phyloP scores from a whole-genome alignment of 2,113 vertebrate genomes.

The Plectropomus leopardus region DNA sequence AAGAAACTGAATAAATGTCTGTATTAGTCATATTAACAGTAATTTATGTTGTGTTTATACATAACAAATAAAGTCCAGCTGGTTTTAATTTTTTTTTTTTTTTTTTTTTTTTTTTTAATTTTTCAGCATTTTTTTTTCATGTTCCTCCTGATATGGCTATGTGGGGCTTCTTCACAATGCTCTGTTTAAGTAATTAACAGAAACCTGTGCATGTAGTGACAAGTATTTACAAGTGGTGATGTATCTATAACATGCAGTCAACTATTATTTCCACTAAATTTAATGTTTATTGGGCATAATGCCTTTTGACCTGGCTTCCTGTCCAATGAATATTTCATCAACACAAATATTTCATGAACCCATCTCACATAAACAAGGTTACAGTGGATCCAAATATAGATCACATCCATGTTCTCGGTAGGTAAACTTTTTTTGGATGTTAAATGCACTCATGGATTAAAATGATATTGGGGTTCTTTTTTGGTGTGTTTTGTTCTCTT shows the following conservation, averaged over 20 bases:
- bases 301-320: slow-evolving; percentile 75
- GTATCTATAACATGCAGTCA: slow-evolving; percentile 77
- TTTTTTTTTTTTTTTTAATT: slow-evolving; percentile 28
- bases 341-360: slow-evolving; percentile 80
- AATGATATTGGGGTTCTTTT: slow-evolving; percentile 66
- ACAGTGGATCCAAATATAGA: slow-evolving; percentile 72
- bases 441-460: slow-evolving; percentile 75
- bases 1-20: slow-evolving; percentile 76
- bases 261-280: slow-evolving; percentile 77
- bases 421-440: slow-evolving; percentile 66
- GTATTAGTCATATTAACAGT: slow-evolving; percentile 79
- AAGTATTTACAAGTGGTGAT: slow-evolving; percentile 76
- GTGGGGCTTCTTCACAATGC: slow-evolving; percentile 61
- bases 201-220: slow-evolving; percentile 73
- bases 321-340: slow-evolving; percentile 81
- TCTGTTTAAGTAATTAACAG: slow-evolving; percentile 70
- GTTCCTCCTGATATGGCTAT: slow-evolving; percentile 45
- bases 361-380: slow-evolving; percentile 73
- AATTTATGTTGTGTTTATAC: slow-evolving; percentile 83
- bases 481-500: slow-evolving; percentile 56
- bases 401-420: slow-evolving; percentile 67
- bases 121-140: slow-evolving; percentile 30
- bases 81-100: slow-evolving; percentile 86
- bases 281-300: slow-evolving; percentile 77
- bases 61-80: slow-evolving; percentile 84